Evolutionary conservation across 2,113 vertebrate species (phyloP).

Genomic region (Capreolus pygargus): DNA sequence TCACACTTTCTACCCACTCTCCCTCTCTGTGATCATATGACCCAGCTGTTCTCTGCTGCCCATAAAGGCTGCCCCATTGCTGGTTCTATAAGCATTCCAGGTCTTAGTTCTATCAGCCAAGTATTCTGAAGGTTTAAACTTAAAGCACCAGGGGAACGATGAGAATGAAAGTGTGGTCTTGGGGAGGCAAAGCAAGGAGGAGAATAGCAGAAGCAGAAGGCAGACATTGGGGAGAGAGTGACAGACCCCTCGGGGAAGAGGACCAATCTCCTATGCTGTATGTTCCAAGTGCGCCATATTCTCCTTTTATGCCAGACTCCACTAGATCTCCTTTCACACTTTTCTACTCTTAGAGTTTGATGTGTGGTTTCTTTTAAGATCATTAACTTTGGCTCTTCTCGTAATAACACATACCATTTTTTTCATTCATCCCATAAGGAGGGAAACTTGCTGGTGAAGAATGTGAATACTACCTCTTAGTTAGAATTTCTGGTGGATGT

Average conservation of each 20-base stretch:
- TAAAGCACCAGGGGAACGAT: neutral
- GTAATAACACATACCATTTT: neutral
- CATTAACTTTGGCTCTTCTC: neutral
- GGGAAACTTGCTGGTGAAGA: neutral
- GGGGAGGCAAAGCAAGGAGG: neutral
- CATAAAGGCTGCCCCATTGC: neutral
- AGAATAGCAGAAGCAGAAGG: neutral
- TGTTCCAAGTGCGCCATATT: too few species aligned
- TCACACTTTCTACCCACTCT: too few species aligned
- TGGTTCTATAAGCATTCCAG: neutral
- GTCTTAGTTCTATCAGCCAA: neutral
- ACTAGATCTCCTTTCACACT: neutral
- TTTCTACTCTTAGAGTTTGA: neutral
- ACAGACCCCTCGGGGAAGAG: neutral
- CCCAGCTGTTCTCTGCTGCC: neutral
- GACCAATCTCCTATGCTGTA: accelerated
- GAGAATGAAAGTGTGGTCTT: neutral
- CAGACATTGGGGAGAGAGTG: neutral
- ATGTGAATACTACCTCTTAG: neutral
- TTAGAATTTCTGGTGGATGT: neutral
- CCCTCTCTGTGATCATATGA: neutral
- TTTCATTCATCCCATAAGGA: neutral
- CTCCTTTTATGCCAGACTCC: neutral
- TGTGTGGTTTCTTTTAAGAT: neutral
- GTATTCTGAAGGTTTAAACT: neutral